Conservation (phyloP, 2,888 invertebrate genomes). For the Pharmacophagus antenor region DNA sequence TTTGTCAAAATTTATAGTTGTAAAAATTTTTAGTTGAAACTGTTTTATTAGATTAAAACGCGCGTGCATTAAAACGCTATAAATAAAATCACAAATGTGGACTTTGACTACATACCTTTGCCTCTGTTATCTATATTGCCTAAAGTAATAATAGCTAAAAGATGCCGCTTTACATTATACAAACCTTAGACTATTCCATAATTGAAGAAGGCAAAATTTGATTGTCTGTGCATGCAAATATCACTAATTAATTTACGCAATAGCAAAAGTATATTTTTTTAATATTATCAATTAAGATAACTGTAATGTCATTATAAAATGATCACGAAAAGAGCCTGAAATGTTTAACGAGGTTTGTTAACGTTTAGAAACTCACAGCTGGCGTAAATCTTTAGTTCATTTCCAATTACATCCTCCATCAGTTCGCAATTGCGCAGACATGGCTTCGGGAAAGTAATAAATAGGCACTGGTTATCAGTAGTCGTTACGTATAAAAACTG, state of each 20-base stretch:
- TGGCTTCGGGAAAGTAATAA: conserved; percentile 9
- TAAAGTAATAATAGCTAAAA: too few relatives aligned
- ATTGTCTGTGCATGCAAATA: not conserved
- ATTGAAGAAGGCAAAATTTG: too few relatives aligned
- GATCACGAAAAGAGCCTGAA: not conserved
- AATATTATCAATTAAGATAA: not conserved
- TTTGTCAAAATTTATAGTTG: too few relatives aligned
- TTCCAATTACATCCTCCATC: conserved; percentile 17
- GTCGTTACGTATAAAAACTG: not conserved
- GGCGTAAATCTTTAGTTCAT: conserved; percentile 13
- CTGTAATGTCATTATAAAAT: not conserved
- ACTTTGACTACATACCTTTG: too few relatives aligned
- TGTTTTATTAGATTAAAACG: too few relatives aligned
- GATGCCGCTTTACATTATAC: too few relatives aligned
- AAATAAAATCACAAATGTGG: too few relatives aligned
- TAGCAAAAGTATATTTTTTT: not conserved
- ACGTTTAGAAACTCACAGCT: conserved; percentile 15
- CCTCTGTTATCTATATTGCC: too few relatives aligned
- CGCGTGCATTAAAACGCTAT: too few relatives aligned
- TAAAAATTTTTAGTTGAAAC: too few relatives aligned
- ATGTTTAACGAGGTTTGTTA: not conserved
- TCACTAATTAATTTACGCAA: not conserved
- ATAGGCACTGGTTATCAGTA: conserved; percentile 8
- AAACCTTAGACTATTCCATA: too few relatives aligned
- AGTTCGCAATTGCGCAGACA: conserved; percentile 8